phyloP scores from a whole-genome alignment of 23 tunicate species.

The Diplosoma virens region DNA sequence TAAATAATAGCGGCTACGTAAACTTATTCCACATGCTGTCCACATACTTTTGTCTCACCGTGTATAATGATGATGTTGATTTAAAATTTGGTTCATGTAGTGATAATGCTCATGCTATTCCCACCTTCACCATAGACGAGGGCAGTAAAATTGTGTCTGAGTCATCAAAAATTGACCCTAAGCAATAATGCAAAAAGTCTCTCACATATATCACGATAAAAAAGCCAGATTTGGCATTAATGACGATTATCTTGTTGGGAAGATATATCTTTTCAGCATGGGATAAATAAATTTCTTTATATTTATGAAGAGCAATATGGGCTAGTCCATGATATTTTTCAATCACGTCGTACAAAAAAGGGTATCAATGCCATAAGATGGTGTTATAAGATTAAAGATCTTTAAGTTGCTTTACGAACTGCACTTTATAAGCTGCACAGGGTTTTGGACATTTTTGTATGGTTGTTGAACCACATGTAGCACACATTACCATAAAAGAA shows the following conservation, averaged over 20 bases:
- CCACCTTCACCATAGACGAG: no score
- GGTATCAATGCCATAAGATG: slow-evolving; percentile 10
- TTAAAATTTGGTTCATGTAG: no score
- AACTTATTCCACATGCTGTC: no score
- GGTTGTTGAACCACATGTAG: background rate
- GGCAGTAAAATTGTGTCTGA: no score
- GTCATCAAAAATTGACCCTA: no score
- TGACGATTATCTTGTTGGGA: slow-evolving; percentile 10
- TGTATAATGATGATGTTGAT: no score
- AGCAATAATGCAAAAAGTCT: no score
- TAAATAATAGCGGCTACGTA: no score
- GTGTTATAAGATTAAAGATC: slow-evolving; percentile 7
- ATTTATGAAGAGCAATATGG: slow-evolving; percentile 1
- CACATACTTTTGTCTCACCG: no score
- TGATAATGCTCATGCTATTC: no score
- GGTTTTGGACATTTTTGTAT: background rate
- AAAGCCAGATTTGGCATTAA: no score
- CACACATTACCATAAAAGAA: background rate
- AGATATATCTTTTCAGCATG: slow-evolving; percentile 4
- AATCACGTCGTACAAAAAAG: slow-evolving; percentile 9
- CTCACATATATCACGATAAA: no score
- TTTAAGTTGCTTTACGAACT: slow-evolving; percentile 1
- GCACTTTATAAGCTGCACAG: slow-evolving; percentile 1
- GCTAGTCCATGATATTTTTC: background rate
- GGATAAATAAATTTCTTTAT: background rate